Conservation (phyloP, 2,113 vertebrate species). For the Amblyopsis rosae region DNA sequence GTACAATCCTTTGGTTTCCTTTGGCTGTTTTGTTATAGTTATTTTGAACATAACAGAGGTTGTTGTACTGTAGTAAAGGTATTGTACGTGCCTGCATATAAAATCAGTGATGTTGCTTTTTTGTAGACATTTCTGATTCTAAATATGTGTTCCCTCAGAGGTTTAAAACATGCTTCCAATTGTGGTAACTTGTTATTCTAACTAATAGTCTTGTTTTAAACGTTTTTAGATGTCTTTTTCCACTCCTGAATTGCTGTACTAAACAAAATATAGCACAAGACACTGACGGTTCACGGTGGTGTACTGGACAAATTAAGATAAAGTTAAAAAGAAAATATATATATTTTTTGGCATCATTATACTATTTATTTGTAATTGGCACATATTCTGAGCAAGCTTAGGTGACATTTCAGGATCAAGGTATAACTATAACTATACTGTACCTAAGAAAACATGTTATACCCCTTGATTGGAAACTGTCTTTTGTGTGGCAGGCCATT, state of each 20-base stretch:
- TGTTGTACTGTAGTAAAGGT: slow-evolving; percentile 73
- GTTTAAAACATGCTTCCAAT: slow-evolving; percentile 66
- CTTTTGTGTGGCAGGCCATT: slow-evolving; percentile 40
- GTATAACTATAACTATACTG: slow-evolving; percentile 46
- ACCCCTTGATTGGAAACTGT: slow-evolving; percentile 13
- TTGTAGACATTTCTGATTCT: slow-evolving; percentile 70
- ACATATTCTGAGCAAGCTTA: slow-evolving; percentile 45
- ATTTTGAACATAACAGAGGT: slow-evolving; percentile 68
- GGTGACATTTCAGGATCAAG: slow-evolving; percentile 33
- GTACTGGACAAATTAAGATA: slow-evolving; percentile 45
- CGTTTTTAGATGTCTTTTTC: slow-evolving; percentile 57
- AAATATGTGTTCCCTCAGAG: slow-evolving; percentile 66
- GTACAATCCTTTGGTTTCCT: slow-evolving; percentile 71
- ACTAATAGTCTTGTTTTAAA: slow-evolving; percentile 57
- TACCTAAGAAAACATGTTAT: slow-evolving; percentile 55
- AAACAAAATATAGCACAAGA: slow-evolving; percentile 77
- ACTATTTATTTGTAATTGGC: slow-evolving; percentile 69
- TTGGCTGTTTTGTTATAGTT: slow-evolving; percentile 67
- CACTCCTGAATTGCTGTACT: slow-evolving; percentile 57
- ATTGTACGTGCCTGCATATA: slow-evolving; percentile 78
- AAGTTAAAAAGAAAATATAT: slow-evolving; percentile 48
- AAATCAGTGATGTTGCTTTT: slow-evolving; percentile 71
- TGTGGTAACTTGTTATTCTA: slow-evolving; percentile 53
- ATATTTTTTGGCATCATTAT: slow-evolving; percentile 56
- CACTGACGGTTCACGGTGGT: slow-evolving; percentile 59